Base-by-base conservation (phyloP, 1,140 invertebrate genomes). In the Papilio polyxenes region DNA sequence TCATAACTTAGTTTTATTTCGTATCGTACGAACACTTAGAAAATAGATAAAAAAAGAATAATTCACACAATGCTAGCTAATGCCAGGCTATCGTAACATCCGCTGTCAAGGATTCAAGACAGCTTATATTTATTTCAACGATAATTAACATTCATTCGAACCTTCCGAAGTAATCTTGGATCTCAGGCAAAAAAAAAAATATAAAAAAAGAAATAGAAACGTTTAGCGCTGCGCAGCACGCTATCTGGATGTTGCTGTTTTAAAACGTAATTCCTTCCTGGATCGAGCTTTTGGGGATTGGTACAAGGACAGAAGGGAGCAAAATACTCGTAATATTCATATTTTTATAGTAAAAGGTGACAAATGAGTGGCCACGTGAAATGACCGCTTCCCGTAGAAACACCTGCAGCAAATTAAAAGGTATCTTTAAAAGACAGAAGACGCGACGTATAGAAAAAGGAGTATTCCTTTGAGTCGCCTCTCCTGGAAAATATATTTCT, bases 181-280 rank as follows among this genome's bases (percentile, higher is more conserved):
- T 59, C 17, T 59, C 53, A 56, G 15, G 53, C 53, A 56, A 56
- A 56, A 56, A 56, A 44, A 44, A 44, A 44, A 7, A 44, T 44
- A 56, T 59, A 48, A 75, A 48, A 75, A 23, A 40, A 75, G 9
- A n/a, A n/a, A n/a, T 8, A 5, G 17, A 75, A 48, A 44, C 72
- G 72, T 75, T 75, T 75, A 75, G 37, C 72, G 40, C 15, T 48
- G 37, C 72, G 40, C 5, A 17, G 56, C 56, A 59, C 17, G 56
- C 56, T 59, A 59, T 59, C 56, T 59, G 56, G 56, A 59, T 15
- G 51, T 59, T n/a, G 56, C 56, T 59, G 56, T 59, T 59, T n/a
- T 59, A 8, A 74, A 15, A 37, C 10, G 69, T 85, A 86, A 86
- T 85, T 85, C 85, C 85, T 86, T 86, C 85, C 85, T 86, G 85